Conservation (phyloP, 2,113 vertebrate genomes). For the Opisthocomus hoazin region DNA sequence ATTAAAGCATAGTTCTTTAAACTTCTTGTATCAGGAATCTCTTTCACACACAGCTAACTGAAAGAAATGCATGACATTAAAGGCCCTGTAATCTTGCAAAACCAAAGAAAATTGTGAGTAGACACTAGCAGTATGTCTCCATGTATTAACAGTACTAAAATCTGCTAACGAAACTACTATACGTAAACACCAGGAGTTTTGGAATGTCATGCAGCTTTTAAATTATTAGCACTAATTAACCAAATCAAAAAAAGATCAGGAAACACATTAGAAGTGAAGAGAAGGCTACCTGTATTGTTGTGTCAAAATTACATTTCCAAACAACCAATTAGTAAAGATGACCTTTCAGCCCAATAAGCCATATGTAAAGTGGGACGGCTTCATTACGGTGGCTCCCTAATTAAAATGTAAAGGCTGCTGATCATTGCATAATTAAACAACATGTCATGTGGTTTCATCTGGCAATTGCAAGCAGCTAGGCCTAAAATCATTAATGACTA, state of each 20-base stretch:
- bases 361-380: constrained; percentile 55
- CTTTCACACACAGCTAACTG: constrained; percentile 32
- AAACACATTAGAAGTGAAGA: constrained; percentile 59
- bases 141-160: constrained; percentile 57
- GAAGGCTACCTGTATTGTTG: constrained; percentile 57
- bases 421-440: constrained; percentile 78
- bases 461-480: constrained; percentile 36
- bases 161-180: constrained; percentile 60
- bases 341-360: constrained; percentile 64
- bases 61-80: not conserved
- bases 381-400: constrained; percentile 71
- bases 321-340: constrained; percentile 74
- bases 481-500: constrained; percentile 46
- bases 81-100: constrained; percentile 6
- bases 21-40: not conserved
- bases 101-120: constrained; percentile 16
- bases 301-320: constrained; percentile 70
- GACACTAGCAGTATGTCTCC: constrained; percentile 32
- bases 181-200: constrained; percentile 66
- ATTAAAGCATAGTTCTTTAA: constrained; percentile 40
- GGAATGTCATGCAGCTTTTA: constrained; percentile 63
- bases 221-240: constrained; percentile 78
- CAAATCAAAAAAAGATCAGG: constrained; percentile 69
- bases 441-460: constrained; percentile 57
- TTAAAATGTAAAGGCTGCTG: constrained; percentile 81